A percentile compares a stretch with the other conserved stretches of the same genome.
Conservation (phyloP, 2,888 invertebrate genomes). For the Chromoteleia sp. region DNA sequence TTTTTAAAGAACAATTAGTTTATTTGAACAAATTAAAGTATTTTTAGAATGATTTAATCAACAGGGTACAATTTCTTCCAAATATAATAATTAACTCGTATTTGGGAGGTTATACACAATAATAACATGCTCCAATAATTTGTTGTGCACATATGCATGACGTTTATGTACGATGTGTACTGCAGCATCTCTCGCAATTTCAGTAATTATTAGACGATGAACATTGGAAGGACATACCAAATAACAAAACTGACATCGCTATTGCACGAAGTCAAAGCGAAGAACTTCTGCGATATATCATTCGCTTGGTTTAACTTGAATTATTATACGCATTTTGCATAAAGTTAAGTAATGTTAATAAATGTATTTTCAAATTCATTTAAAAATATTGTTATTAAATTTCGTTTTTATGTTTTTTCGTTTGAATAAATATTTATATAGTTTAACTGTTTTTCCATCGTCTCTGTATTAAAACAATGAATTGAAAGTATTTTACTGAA, state of each 20-base stretch:
- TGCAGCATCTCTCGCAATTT: slow-evolving; percentile 44
- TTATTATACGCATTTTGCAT: background rate
- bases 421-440: too few species aligned
- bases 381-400: too few species aligned
- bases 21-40: too few species aligned
- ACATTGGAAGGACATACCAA: slow-evolving; percentile 35
- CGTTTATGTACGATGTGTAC: slow-evolving; percentile 34
- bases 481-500: too few species aligned
- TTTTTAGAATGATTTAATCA: background rate
- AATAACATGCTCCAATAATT: slow-evolving; percentile 40
- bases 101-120: slow-evolving; percentile 15
- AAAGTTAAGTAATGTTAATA: background rate
- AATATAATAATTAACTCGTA: slow-evolving; percentile 13
- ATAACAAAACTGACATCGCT: slow-evolving; percentile 29
- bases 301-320: slow-evolving; percentile 18
- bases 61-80: background rate
- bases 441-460: too few species aligned
- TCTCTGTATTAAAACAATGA: too few species aligned
- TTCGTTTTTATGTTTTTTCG: too few species aligned
- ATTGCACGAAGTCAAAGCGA: slow-evolving; percentile 21
- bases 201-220: slow-evolving; percentile 49
- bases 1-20: too few species aligned
- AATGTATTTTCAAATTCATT: background rate
- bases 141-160: slow-evolving; percentile 27
- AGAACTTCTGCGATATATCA: slow-evolving; percentile 23